phyloP scores from a whole-genome alignment of 2,888 invertebrate genomes.

The Auanema sp. region DNA sequence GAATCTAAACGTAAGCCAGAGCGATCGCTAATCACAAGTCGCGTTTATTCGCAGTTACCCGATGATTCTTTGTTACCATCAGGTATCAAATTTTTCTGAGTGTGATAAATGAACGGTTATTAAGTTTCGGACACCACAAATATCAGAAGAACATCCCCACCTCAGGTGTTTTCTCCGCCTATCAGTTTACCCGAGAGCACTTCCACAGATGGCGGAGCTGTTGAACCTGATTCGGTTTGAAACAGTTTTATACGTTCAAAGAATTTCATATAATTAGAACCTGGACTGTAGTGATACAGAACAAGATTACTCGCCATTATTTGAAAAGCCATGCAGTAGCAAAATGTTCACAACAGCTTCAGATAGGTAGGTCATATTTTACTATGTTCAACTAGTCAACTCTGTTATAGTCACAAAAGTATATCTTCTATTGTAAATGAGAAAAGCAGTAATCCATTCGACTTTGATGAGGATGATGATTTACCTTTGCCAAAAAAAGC shows the following conservation, averaged over 20 bases:
- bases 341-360: too few relatives aligned
- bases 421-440: too few relatives aligned
- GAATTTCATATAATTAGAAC: neutral
- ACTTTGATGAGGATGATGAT: conserved; percentile 19
- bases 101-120: too few relatives aligned
- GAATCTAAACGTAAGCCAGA: neutral
- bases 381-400: too few relatives aligned
- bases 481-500: neutral
- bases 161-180: conserved; percentile 42
- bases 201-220: conserved; percentile 35
- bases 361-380: too few relatives aligned
- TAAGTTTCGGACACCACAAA: too few relatives aligned
- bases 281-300: conserved; percentile 16
- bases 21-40: too few relatives aligned
- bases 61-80: too few relatives aligned
- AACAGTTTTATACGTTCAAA: neutral
- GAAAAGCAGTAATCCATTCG: conserved; percentile 8
- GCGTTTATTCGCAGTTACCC: too few relatives aligned
- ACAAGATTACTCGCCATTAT: conserved; percentile 6
- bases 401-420: too few relatives aligned
- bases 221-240: conserved; percentile 3
- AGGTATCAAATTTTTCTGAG: too few relatives aligned
- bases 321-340: too few relatives aligned
- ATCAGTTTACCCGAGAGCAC: conserved; percentile 45
- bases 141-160: conserved; percentile 8